These are phyloP conservation scores for Hirundo rustica DNA, from an alignment of 2,797 vertebrate species.

Conservation along the genomic window DNA sequence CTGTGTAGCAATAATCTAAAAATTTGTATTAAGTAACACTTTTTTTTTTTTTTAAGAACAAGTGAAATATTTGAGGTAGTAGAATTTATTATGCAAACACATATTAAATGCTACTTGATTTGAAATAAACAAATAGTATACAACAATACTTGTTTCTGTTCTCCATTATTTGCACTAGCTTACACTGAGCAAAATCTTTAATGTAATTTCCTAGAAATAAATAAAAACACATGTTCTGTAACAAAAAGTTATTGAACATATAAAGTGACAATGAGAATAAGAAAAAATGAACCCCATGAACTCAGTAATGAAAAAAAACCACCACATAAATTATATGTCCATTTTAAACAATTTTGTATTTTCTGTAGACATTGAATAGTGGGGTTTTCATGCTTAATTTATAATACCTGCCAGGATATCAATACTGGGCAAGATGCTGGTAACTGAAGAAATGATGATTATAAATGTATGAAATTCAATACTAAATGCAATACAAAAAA, in stretches of 20 bases:
- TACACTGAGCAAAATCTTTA: background rate
- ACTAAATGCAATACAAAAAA: background rate
- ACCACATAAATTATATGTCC: background rate
- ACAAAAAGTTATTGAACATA: background rate
- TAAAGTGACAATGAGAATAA: background rate
- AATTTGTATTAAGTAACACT: background rate
- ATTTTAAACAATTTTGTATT: background rate
- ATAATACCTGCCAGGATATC: background rate
- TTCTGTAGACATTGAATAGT: background rate
- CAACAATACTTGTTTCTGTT: background rate
- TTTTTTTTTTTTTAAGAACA: background rate
- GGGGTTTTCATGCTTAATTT: background rate
- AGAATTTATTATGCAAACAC: background rate
- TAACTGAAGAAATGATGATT: background rate
- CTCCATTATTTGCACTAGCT: background rate
- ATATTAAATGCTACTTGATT: background rate
- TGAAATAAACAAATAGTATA: background rate
- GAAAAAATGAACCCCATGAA: background rate
- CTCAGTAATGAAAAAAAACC: background rate
- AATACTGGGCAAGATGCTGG: background rate
- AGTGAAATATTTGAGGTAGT: background rate
- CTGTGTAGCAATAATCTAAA: background rate
- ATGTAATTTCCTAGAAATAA: background rate
- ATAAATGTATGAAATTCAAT: slow-evolving; percentile 2
- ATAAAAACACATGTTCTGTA: background rate